These are phyloP conservation scores for Acrocephalus scirpaceus DNA, from an alignment of 2,797 vertebrate genomes.

Conservation along the genomic window DNA sequence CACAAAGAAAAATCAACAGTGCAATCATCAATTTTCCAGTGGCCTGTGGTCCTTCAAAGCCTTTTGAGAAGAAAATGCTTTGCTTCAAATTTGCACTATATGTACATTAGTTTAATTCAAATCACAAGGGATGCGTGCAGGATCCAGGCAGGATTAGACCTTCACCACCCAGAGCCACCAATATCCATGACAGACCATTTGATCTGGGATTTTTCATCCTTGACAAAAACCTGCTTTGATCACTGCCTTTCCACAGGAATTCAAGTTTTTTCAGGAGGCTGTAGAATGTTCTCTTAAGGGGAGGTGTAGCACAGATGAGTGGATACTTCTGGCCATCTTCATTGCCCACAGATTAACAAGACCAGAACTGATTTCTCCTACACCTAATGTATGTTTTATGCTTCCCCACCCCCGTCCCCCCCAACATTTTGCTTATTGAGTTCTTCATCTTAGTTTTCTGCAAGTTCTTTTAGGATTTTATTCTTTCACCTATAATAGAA, in stretches of 20 bases:
- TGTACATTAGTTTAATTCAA: background rate
- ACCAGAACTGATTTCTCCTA: background rate
- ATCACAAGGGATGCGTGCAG: background rate
- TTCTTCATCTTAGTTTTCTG: background rate
- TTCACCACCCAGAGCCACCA: background rate
- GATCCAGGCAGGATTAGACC: background rate
- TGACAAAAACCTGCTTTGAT: background rate
- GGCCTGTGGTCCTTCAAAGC: background rate
- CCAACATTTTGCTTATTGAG: background rate
- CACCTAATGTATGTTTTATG: background rate
- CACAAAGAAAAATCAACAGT: background rate
- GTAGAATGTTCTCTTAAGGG: background rate
- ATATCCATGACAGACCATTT: background rate
- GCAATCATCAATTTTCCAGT: background rate
- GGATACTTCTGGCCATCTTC: background rate
- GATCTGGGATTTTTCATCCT: background rate
- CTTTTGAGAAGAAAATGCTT: background rate
- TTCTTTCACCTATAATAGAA: background rate
- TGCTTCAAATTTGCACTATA: background rate
- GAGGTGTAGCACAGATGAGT: background rate
- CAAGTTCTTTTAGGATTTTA: background rate
- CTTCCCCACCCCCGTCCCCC: fast-evolving
- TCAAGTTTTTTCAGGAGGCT: background rate
- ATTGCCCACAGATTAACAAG: background rate
- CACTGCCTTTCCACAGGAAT: background rate